Evolutionary conservation across 2,888 invertebrate genomes (phyloP).

Genomic region (Epicampocera succincta): DNA sequence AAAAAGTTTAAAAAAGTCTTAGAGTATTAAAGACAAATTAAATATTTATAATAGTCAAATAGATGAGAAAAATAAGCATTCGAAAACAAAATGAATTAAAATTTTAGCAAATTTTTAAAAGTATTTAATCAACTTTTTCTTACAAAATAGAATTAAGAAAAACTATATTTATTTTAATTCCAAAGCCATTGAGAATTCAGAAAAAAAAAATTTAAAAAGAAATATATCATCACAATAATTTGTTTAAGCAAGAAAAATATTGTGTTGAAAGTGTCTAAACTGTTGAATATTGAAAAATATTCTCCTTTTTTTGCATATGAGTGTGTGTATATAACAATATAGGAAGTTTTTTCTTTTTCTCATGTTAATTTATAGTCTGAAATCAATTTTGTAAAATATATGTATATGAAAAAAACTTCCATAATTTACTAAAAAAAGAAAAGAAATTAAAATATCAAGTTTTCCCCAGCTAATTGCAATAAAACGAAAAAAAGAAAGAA

Average conservation of each 20-base stretch:
- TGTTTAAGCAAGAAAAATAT: background rate
- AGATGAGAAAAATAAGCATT: no score
- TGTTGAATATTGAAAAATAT: slow-evolving; percentile 75
- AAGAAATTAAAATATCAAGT: slow-evolving; percentile 14
- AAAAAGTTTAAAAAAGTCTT: no score
- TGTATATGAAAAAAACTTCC: slow-evolving; percentile 46
- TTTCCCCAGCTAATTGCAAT: slow-evolving; percentile 28
- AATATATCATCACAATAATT: background rate
- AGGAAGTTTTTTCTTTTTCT: slow-evolving; percentile 32
- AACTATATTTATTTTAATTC: no score
- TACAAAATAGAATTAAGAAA: no score
- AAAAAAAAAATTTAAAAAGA: background rate
- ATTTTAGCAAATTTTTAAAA: background rate
- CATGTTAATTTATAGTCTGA: slow-evolving; percentile 22
- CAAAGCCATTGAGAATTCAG: no score
- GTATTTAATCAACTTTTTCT: slow-evolving; percentile 2
- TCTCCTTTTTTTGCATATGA: background rate
- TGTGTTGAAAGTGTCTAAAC: slow-evolving; percentile 67
- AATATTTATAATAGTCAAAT: slow-evolving; percentile 32
- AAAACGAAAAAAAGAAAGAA: slow-evolving; percentile 16
- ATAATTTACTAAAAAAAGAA: slow-evolving; percentile 20
- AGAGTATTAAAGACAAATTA: no score
- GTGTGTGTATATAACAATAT: slow-evolving; percentile 42
- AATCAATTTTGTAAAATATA: slow-evolving; percentile 53
- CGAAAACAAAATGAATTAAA: no score